Evolutionary conservation across 30 jellyfish, hydroid and myxozoan genomes (phyloP).

Genomic region (Aurelia aurita): DNA sequence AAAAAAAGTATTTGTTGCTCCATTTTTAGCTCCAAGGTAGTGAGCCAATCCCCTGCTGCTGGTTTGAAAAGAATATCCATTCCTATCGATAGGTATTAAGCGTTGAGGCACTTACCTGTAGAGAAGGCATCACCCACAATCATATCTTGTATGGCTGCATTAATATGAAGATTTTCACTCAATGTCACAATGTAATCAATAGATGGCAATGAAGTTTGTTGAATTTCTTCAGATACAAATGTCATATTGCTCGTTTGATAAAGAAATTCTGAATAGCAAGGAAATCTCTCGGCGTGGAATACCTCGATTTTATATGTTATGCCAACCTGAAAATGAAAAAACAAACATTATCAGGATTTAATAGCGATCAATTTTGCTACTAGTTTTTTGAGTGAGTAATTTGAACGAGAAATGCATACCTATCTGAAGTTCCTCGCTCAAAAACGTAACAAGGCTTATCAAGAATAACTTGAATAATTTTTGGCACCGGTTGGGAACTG

Average conservation of each 20-base stretch:
- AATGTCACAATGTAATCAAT: slow-evolving; percentile 66
- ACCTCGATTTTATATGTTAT: slow-evolving; percentile 69
- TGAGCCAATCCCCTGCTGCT: too few species aligned
- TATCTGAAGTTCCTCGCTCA: too few species aligned
- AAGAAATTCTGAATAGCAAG: slow-evolving; percentile 76
- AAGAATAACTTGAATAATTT: too few species aligned
- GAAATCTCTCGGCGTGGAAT: slow-evolving; percentile 90
- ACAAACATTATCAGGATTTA: neutral
- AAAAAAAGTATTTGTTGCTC: too few species aligned
- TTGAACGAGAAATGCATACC: too few species aligned
- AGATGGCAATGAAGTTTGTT: slow-evolving; percentile 50
- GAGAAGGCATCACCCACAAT: slow-evolving; percentile 73
- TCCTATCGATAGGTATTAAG: neutral
- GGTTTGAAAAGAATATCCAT: too few species aligned
- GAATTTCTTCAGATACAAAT: slow-evolving; percentile 64
- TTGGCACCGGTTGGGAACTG: too few species aligned
- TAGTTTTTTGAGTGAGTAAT: too few species aligned
- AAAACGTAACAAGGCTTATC: too few species aligned
- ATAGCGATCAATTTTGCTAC: neutral
- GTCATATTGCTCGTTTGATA: slow-evolving; percentile 74
- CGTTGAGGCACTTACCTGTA: slow-evolving; percentile 41
- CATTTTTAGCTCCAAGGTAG: too few species aligned
- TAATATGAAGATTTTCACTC: slow-evolving; percentile 55
- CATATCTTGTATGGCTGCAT: slow-evolving; percentile 68
- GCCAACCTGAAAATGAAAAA: slow-evolving; percentile 52